Base-by-base conservation (phyloP, 2,888 invertebrate species). In the Coelogynopora nodosa region DNA sequence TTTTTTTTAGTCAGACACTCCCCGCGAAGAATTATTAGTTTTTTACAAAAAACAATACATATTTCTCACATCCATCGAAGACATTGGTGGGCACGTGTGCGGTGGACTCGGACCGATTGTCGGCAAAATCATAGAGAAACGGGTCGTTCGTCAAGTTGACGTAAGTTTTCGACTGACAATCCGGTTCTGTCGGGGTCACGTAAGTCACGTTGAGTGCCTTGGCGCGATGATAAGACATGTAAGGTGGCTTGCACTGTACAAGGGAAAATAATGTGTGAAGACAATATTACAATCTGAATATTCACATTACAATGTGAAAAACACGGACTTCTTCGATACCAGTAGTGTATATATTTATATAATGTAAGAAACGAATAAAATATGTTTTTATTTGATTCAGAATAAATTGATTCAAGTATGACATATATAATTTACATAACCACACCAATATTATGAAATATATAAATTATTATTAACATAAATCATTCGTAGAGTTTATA, bases 81-180 rank as follows among this genome's bases (percentile, higher is more conserved):
- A 87, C 87, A 88, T 87, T 87, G 1, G 87, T 87, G n/a, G 87
- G 87, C n/a, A 87, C 87, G 49, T 87, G 87, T 0, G 87, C 87
- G 2, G 87, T 84, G 0, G 87, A 85, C 10, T 27, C 74, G 18
- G n/a, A 10, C n/a, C 28, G 13, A 82, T 88, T 87, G 67, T 67
- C 86, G 1, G 27, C 5, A 0, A 87, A 67, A 2, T 31, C 74
- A 23, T 49, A 29, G 10, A 86, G 67, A 18, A 85, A n/a, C 0
- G 86, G 67, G 31, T 86, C 86, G 1, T 5, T 13, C 13, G 0
- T 30, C 23, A 86, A 28, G 2, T 10, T 2, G 5, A 82, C 2
- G 27, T 5, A 82, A 18, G 30, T 82, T 31, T 82, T 82, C 27
- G 10, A 23, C 30, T 82, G 82, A 82, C 82, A 82, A 31, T 2